phyloP scores from a whole-genome alignment of 2,113 vertebrate genomes.

The Girardinichthys multiradiatus region DNA sequence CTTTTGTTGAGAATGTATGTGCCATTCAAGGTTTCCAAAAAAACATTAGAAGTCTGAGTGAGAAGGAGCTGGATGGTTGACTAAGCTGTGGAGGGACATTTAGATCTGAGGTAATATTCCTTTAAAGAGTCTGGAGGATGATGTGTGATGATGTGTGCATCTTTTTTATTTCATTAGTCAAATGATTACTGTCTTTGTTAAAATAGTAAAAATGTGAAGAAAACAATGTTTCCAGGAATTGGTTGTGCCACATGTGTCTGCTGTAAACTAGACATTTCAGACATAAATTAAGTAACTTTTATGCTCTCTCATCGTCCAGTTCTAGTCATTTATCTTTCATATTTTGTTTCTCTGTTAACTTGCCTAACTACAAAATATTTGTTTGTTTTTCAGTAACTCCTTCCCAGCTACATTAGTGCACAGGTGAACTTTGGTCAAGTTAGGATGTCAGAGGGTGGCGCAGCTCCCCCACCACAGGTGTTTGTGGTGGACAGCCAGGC shows the following conservation, averaged over 20 bases:
- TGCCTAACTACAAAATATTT: not conserved
- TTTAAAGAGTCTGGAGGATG: not conserved
- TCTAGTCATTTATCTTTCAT: not conserved
- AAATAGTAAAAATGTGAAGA: slow-evolving; percentile 23
- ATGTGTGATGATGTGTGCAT: not conserved
- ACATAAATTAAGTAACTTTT: not conserved
- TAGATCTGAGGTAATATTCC: slow-evolving; percentile 37
- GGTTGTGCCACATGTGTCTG: not conserved
- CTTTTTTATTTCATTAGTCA: not conserved
- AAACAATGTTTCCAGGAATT: slow-evolving; percentile 36
- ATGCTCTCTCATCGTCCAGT: not conserved
- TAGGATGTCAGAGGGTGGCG: slow-evolving; percentile 61
- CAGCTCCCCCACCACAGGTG: slow-evolving; percentile 60
- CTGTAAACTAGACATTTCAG: not conserved
- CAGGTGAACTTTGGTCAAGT: slow-evolving; percentile 11
- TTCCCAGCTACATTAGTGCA: not conserved
- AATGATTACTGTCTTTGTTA: not conserved
- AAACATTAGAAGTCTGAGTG: slow-evolving; percentile 17
- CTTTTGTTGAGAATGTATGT: not conserved
- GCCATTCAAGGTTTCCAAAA: not conserved
- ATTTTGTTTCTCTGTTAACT: not conserved
- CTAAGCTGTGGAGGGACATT: slow-evolving; percentile 28
- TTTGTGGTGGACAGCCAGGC: slow-evolving; percentile 75
- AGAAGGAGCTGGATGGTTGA: slow-evolving; percentile 36
- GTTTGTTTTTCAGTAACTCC: slow-evolving; percentile 20